Conservation (phyloP, 2,113 vertebrate genomes). For the Charina bottae region DNA sequence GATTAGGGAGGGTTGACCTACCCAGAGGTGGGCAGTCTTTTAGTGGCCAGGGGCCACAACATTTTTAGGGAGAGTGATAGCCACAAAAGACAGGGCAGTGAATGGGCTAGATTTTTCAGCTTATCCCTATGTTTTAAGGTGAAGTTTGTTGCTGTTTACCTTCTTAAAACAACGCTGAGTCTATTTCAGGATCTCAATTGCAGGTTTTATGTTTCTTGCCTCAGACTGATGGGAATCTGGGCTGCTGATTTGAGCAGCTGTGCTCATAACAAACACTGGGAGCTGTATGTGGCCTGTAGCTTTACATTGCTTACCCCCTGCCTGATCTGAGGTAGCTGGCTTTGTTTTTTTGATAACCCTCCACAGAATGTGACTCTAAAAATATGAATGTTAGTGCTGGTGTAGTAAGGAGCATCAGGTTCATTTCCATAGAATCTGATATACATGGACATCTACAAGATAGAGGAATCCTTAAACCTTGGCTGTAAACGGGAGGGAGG, state of each 20-base stretch:
- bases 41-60: not conserved
- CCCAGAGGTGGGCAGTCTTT: not conserved
- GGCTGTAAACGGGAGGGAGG: not conserved
- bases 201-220: not conserved
- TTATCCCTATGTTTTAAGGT: not conserved
- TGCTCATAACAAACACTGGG: not conserved
- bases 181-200: not conserved
- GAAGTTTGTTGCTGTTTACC: not conserved
- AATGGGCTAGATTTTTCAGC: not conserved
- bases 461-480: not conserved
- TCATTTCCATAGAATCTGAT: not conserved
- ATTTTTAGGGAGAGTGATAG: not conserved
- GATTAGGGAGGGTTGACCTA: not conserved
- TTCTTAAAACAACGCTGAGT: not conserved
- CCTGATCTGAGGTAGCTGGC: not conserved
- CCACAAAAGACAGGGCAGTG: not conserved
- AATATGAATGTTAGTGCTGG: not conserved
- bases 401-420: not conserved
- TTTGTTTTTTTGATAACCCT: not conserved
- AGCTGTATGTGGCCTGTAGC: not conserved
- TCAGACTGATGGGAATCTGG: not conserved
- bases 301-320: not conserved
- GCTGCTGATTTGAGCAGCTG: not conserved
- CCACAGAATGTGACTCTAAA: not conserved
- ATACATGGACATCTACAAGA: constrained; percentile 1